Conservation (phyloP, 2,888 invertebrate species). For the Eupithecia abbreviata region DNA sequence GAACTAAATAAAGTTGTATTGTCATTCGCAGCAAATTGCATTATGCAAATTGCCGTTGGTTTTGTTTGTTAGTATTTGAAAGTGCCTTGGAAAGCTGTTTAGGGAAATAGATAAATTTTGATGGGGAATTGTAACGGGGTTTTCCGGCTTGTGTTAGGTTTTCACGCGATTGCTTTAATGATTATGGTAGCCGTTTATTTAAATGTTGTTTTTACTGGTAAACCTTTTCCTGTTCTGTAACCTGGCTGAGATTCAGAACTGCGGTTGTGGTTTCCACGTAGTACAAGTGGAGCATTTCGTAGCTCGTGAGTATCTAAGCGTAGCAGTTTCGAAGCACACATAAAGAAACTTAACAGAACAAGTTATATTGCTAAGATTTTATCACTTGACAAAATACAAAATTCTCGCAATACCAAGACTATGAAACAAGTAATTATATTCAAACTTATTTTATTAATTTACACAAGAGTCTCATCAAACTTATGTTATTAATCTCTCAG, state of each 20-base stretch:
- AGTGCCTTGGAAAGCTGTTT: conserved; percentile 16
- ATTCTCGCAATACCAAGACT: background rate
- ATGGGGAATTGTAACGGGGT: conserved; percentile 13
- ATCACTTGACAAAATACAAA: background rate
- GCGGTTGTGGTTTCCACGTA: background rate
- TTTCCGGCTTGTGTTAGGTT: conserved; percentile 17
- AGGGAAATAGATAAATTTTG: conserved; percentile 14
- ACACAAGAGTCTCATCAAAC: conserved; percentile 3
- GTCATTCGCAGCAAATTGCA: conserved; percentile 50
- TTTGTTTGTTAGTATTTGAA: conserved; percentile 21
- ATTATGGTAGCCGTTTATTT: conserved; percentile 15
- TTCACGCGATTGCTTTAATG: conserved; percentile 21
- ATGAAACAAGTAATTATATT: background rate
- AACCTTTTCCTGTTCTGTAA: conserved; percentile 5
- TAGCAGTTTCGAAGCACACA: background rate
- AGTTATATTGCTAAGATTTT: background rate
- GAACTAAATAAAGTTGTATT: conserved; percentile 53
- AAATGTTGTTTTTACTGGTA: conserved; percentile 16
- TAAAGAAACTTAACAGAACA: background rate
- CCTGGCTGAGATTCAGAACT: background rate
- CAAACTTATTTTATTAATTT: conserved; percentile 16
- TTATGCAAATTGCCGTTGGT: conserved; percentile 47
- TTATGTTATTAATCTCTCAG: conserved; percentile 2
- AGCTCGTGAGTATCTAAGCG: background rate
- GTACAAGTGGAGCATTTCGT: background rate